Evolutionary conservation across 2,888 invertebrate genomes (phyloP), one percentile per base, ranked within the genome.

Genomic region (Macaria liturata): DNA sequence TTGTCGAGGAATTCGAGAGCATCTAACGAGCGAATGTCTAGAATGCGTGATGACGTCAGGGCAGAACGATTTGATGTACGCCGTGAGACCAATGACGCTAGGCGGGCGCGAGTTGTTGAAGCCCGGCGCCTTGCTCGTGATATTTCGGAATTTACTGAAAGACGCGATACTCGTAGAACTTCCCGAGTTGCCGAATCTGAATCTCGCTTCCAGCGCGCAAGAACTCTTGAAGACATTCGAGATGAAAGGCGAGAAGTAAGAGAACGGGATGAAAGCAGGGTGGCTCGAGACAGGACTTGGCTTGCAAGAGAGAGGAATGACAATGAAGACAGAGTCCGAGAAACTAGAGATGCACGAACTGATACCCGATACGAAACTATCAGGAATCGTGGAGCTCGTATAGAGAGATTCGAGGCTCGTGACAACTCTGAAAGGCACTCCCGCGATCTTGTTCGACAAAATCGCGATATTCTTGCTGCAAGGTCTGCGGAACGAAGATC

Each of bases 301-400:
- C 9, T 57, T 4, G 39, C 55, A 32, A 57, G 51, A 30, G 59
- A 54, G 20, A 62, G 46, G 31, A 50, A 49, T 42, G 54, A 48
- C 40, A 54, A 63, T 9, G 42, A 43, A 49, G 44, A 32, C 49
- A 54, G 4, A 49, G 37, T 8, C 34, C 53, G 49, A 1, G 9
- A 34, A 50, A 57, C 32, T 31, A 61, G 49, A 37, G 49, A 46
- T 34, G 47, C 58, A 4, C 48, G 39, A 51, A 43, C 9, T 32
- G 51, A 59, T 44, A 20, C 5, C 30, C 55, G 49, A 46, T 51
- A 48, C 32, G 51, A 54, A 47, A 8, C 54, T 20, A 50, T 4
- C 6, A 43, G 51, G 37, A 49, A 48, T 34, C 43, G 53, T 3
- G 47, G 39, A 39, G 50, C 51, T 39, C 51, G 46, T 45, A 51